Evolutionary conservation across 2,113 vertebrate genomes (phyloP).

Genomic region (Jacana jacana): DNA sequence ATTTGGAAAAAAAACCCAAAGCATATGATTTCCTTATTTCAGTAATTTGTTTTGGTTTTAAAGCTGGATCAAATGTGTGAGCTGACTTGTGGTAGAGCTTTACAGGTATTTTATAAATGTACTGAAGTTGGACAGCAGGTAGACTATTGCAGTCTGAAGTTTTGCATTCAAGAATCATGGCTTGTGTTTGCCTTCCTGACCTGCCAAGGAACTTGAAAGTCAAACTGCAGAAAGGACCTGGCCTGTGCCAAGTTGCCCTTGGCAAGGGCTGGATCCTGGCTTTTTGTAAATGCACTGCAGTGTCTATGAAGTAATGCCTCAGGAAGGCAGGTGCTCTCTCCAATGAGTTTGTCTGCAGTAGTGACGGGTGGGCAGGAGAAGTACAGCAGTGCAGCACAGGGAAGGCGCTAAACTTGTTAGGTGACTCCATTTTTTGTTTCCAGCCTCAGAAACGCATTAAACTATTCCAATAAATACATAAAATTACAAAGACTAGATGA

Average conservation of each 20-base stretch:
- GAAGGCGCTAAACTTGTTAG: not conserved
- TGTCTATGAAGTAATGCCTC: not conserved
- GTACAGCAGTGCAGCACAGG: too few relatives aligned
- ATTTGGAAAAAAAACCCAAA: not conserved
- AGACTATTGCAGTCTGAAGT: not conserved
- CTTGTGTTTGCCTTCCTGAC: not conserved
- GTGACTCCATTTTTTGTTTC: not conserved
- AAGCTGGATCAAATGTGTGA: not conserved
- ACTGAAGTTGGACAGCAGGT: not conserved
- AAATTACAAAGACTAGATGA: not conserved
- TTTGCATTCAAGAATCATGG: not conserved
- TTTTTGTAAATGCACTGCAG: not conserved
- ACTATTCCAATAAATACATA: not conserved
- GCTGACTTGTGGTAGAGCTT: not conserved
- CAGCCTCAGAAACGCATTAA: not conserved
- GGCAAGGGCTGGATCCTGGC: not conserved
- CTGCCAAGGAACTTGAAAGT: not conserved
- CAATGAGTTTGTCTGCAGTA: accelerated
- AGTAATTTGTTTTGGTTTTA: not conserved
- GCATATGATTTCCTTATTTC: not conserved
- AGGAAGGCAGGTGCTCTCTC: too few relatives aligned
- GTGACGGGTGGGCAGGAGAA: not conserved
- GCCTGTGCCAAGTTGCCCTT: not conserved
- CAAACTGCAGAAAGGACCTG: not conserved
- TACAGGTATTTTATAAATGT: not conserved